Evolutionary conservation across 2,888 invertebrate species (phyloP), one percentile per base, ranked within the genome.

Genomic region (Limnephilus auricula): DNA sequence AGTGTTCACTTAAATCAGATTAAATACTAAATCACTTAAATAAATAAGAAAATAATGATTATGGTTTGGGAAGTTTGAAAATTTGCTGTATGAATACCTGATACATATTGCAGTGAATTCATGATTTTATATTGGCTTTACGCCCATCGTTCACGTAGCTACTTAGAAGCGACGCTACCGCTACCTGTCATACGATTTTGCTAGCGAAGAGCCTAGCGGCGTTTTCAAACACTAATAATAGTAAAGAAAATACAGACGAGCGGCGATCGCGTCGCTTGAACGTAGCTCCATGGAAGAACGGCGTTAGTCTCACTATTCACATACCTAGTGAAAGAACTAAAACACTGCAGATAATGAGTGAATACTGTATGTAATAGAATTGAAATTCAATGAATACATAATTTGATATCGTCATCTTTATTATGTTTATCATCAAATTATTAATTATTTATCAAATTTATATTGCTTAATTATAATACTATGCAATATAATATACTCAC

Each of bases 401-500:
- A 65, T 25, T 65, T 65, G 65, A 65, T 65, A n/a, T 65, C 65
- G 6, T 65, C 25, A n/a, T 65, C 65, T 5, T 65, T 65, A n/a
- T 65, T 65, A 65, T 65, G 2, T 65, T 65, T 6, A 65, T 18
- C 1, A 4, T 50, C 3, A 34, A 2, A 34, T 50, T 1, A 50
- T 15, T 1, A 50, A 12, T 9, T 1, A 2, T 65, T 65, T 9
- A 25, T 65, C 18, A 25, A 65, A 25, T 9, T 25, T 65, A 65
- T 25, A 25, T 65, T 25, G 18, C 18, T 65, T 65, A 4, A 65
- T 65, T 25, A 25, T 65, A 65, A 65, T 25, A n/a, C 25, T n/a
- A 65, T 65, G n/a, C n/a, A n/a, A 65, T 25, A 9, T 25, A 13
- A 15, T 85, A 0, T 65, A 86, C 92, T 91, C 82, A 92, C 90